Base-by-base conservation (phyloP, 2,113 vertebrate genomes). In the Myxocyprinus asiaticus region DNA sequence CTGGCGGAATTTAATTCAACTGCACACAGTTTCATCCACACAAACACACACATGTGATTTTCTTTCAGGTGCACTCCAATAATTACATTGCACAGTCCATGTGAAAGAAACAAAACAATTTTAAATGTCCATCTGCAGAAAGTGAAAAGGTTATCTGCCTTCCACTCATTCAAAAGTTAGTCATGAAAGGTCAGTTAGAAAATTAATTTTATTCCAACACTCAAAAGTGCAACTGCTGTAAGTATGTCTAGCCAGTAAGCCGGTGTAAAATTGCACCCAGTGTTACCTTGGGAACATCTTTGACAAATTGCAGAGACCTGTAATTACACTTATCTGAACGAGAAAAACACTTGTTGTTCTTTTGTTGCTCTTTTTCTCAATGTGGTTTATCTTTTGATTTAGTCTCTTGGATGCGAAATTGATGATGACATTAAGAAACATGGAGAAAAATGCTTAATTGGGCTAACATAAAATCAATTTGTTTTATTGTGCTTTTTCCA, bases 231-330 rank as follows among this genome's bases (percentile, higher is more conserved):
- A 33, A 33, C 47, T 51, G 3, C 22, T 33, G 22, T 33, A 33
- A 33, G 47, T 50, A 67, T 17, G 45, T 50, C 45, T 10, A 66
- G 62, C 8, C 15, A 55, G 17, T 66, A 53, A 53, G 50, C 33
- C 3, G 6, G 3, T 55, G 51, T 55, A 76, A 76, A 65, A 55
- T 9, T 45, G 33, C 33, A 56, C 62, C 4, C 17, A 44, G 48
- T 12, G 73, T 76, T 76, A 66, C 74, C 42, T 15, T 44, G 50
- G 74, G 14, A 77, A 77, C 74, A 44, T 55, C 4, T 55, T 44
- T 76, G 22, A n/a, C 43, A 56, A 33, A 63, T 63, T 42, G 9
- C 59, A 43, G 59, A 63, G 17, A 48, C 7, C 15, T 33, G 47
- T 44, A 75, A 75, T 51, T 48, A 64, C 4, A 48, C 48, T 62